Conservation (phyloP, 2,888 invertebrate genomes). For the Mechanitis mazaeus region DNA sequence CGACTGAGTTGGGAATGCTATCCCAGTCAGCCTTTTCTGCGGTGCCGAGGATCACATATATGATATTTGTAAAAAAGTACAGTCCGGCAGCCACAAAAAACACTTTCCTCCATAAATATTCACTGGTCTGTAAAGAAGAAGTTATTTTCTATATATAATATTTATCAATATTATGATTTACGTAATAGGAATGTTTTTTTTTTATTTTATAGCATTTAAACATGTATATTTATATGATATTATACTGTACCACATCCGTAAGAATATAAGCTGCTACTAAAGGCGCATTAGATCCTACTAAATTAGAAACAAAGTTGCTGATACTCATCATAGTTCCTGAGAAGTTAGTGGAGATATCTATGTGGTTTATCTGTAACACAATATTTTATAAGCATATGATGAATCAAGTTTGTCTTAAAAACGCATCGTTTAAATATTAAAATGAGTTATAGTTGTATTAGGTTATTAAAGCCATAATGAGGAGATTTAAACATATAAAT, state of each 20-base stretch:
- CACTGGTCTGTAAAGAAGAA: constrained; percentile 67
- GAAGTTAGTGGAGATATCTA: constrained; percentile 88
- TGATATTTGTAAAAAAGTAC: constrained; percentile 80
- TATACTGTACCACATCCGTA: constrained; percentile 78
- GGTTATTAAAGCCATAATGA: no score
- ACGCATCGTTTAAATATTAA: no score
- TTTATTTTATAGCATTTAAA: no score
- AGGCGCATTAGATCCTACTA: constrained; percentile 84
- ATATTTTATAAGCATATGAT: neutral
- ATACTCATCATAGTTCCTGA: constrained; percentile 90
- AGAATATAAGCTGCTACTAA: constrained; percentile 82
- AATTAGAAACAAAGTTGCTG: constrained; percentile 84
- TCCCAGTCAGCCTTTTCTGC: constrained; percentile 85
- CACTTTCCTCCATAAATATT: constrained; percentile 81
- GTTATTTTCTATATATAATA: neutral
- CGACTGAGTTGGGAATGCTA: constrained; percentile 46
- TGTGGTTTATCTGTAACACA: constrained; percentile 80
- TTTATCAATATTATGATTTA: neutral
- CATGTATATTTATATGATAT: no score
- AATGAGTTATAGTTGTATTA: no score
- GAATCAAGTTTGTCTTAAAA: no score
- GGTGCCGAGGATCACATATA: constrained; percentile 81
- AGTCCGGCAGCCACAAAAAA: constrained; percentile 83
- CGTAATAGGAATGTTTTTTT: no score
- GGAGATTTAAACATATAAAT: no score